Base-by-base conservation (phyloP, 2,113 vertebrate species). In the Toxotes jaculatrix region DNA sequence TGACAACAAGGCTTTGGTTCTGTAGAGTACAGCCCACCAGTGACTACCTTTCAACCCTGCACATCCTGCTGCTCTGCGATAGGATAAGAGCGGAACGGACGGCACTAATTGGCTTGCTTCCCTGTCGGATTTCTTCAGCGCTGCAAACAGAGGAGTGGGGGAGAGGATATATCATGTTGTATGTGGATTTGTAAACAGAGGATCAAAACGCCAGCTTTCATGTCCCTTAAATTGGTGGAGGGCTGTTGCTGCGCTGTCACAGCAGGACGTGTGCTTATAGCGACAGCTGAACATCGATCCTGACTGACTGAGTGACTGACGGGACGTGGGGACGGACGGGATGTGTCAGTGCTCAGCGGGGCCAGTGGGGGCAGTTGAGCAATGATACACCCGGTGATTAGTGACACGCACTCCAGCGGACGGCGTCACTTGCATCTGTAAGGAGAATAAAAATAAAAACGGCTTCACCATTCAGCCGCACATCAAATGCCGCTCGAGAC, bases 101-200 rank as follows among this genome's bases (percentile, higher is more conserved):
- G 36, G 34, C 23, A 69, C 87, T 92, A 94, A 94, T 91, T 93
- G 89, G 90, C 93, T 92, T 90, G 90, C 88, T 61, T 88, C 85
- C 80, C 89, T 87, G 92, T 91, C 88, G 74, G 91, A 91, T 91
- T 92, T 86, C 79, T 70, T n/a, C 38, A 1, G 40, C 32, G 0
- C 43, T 0, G 77, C 47, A 49, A 71, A 85, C 76, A 53, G 59
- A 82, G 34, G 17, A 75, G 45, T 23, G 77, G 55, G 83, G 65
- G 42, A 42, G 78, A 13, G 57, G 49, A 75, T 72, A 56, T 65
- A 80, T 68, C 61, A 69, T 51, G 74, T 66, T 68, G 72, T 69
- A 77, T 62, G 76, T 67, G 87, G 88, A 89, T 92, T 91, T 92
- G 91, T 90, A 93, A 93, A 93, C 86, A 89, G 87, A 36, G 61